Percentiles rank a stretch among this genome's conserved stretches.
Conservation (phyloP, 37 sponge, comb jelly and placozoan species). For the Petrosia ficiformis region DNA sequence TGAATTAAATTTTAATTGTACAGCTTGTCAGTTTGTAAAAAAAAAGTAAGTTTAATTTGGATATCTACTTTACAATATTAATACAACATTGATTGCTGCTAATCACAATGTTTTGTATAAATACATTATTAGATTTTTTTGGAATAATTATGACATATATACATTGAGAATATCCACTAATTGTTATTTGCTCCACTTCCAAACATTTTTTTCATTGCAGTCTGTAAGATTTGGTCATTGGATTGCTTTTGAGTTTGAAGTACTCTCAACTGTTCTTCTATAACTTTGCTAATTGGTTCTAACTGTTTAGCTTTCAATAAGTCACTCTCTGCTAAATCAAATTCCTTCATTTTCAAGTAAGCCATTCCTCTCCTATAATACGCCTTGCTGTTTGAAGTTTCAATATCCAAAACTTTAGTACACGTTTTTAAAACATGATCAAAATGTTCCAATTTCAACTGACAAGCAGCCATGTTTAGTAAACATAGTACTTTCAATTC, state of each 20-base stretch:
- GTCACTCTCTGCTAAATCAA: conserved; percentile 46
- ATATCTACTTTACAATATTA: too few species aligned
- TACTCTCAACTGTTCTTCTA: conserved; percentile 21
- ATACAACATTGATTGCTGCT: too few species aligned
- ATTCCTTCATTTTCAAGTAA: conserved; percentile 22
- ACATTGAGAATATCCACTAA: too few species aligned
- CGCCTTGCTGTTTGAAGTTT: conserved; percentile 40
- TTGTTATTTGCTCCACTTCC: too few species aligned
- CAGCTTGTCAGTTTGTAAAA: too few species aligned
- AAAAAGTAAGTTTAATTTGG: too few species aligned
- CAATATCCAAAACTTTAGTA: conserved; percentile 26
- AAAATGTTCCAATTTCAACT: conserved; percentile 47
- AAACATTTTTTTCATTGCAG: conserved; percentile 55
- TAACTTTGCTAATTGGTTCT: conserved; percentile 37
- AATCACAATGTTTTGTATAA: too few species aligned
- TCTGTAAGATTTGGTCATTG: conserved; percentile 4
- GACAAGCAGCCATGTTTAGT: conserved; percentile 70
- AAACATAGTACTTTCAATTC: conserved; percentile 18
- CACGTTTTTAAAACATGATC: conserved; percentile 41
- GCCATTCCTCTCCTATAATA: conserved; percentile 62
- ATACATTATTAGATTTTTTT: too few species aligned
- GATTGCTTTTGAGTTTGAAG: neutral
- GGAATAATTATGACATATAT: too few species aligned
- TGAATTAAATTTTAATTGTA: too few species aligned
- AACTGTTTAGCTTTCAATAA: conserved; percentile 18